A percentile compares a stretch with the other conserved stretches of the same genome.
phyloP scores from a whole-genome alignment of 2,888 invertebrate species.

The Meteorus cinctellus region DNA sequence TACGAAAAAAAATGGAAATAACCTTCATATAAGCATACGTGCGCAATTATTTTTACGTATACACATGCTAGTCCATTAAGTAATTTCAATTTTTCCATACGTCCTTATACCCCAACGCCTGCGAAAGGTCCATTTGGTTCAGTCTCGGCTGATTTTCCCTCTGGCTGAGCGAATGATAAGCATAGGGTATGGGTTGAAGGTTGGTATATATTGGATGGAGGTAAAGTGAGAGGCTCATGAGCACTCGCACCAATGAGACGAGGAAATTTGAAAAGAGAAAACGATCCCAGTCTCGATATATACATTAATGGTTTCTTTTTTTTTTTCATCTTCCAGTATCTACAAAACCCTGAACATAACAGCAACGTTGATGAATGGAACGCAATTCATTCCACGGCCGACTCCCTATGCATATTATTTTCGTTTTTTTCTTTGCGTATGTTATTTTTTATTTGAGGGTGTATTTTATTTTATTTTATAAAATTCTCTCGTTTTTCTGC shows the following conservation, averaged over 20 bases:
- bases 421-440: background rate
- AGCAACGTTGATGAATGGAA: conserved; percentile 41
- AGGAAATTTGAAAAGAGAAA: conserved; percentile 21
- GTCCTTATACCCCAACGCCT: conserved; percentile 13
- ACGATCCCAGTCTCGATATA: conserved; percentile 2
- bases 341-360: conserved; percentile 22
- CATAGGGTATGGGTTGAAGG: conserved; percentile 34
- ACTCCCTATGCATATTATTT: background rate
- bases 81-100: conserved; percentile 41
- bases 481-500: no score
- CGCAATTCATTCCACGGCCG: conserved; percentile 37
- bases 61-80: conserved; percentile 40
- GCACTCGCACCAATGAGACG: conserved; percentile 33
- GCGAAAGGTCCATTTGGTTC: background rate
- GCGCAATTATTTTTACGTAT: conserved; percentile 9
- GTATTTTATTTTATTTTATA: background rate
- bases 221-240: conserved; percentile 4
- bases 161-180: conserved; percentile 31
- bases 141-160: conserved; percentile 5
- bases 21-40: background rate
- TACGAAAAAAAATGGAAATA: background rate
- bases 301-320: background rate
- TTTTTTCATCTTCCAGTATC: background rate
- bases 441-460: background rate
- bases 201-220: conserved; percentile 9